Conservation (phyloP, 2,113 vertebrate genomes). For the Tamias sibiricus region DNA sequence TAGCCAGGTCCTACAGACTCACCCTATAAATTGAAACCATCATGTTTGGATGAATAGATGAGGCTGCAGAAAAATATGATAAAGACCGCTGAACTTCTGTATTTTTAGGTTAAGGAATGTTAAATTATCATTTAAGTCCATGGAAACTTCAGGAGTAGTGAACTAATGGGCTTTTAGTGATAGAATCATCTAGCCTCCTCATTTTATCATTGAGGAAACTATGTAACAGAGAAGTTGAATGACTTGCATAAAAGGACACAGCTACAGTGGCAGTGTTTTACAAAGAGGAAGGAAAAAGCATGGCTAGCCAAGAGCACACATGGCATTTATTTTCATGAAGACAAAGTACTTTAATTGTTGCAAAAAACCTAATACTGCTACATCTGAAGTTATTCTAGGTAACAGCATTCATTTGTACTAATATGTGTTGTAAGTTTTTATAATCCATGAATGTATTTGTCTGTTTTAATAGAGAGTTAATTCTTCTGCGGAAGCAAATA, state of each 20-base stretch:
- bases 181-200: not conserved
- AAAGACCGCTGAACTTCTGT: not conserved
- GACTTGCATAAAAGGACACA: not conserved
- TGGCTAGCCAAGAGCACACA: not conserved
- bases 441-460: slow-evolving; percentile 33
- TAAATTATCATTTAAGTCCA: not conserved
- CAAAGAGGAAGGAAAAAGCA: not conserved
- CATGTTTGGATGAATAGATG: not conserved
- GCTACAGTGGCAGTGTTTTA: not conserved
- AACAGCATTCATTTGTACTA: slow-evolving; percentile 16
- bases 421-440: not conserved
- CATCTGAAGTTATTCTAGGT: slow-evolving; percentile 39
- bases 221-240: slow-evolving; percentile 32
- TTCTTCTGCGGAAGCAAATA: slow-evolving; percentile 63
- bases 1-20: not conserved
- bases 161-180: not conserved
- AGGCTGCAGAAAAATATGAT: not conserved
- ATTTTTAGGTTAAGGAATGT: not conserved
- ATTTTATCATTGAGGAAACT: not conserved
- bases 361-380: not conserved
- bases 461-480: slow-evolving; percentile 73
- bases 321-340: slow-evolving; percentile 33
- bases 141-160: not conserved
- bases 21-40: not conserved
- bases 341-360: slow-evolving; percentile 30